Evolutionary conservation across 1,140 invertebrate genomes (phyloP), one percentile per base, ranked within the genome.

Genomic region (Neodiprion pinetum): DNA sequence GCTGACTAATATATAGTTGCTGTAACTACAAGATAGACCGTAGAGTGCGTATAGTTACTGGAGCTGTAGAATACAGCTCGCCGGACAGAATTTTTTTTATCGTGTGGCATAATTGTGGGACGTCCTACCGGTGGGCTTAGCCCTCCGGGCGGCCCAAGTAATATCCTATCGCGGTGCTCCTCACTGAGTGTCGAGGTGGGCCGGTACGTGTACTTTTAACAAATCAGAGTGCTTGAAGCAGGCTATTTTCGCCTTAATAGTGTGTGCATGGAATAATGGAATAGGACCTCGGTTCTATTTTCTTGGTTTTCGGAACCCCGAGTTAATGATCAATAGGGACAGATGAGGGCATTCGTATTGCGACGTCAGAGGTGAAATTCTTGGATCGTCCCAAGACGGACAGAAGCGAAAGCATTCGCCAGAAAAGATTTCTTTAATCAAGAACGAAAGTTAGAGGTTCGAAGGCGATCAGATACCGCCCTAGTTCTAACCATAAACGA

Each of bases 401-500:
- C 92, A 90, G 86, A 88, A 89, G 88, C 89, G 87, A 90, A 95
- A 94, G 93, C 93, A 94, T 93, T 94, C 93, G 92, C 92, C 93
- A 93, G 94, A 92, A 89, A 93, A 93, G 92, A 94, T 93, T 93
- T 94, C 92, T 91, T 94, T 93, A 92, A 93, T 93, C 93, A 94
- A 93, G 92, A 94, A 93, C 92, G 92, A 94, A 94, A 94, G 92
- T 94, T 92, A 92, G 92, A 92, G 92, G 92, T 91, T 94, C 92
- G 92, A 94, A 94, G 93, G 90, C 91, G 92, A 94, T 94, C 92
- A 94, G 93, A 94, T 94, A 93, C 93, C 93, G 92, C 91, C 92
- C 91, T 94, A 94, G 93, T 95, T 94, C 92, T 93, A 93, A 95
- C 93, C 93, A 92, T 94, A 95, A 95, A 93, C 92, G 89, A 94